phyloP scores from a whole-genome alignment of 2,113 vertebrate genomes.

The Channa maculata region DNA sequence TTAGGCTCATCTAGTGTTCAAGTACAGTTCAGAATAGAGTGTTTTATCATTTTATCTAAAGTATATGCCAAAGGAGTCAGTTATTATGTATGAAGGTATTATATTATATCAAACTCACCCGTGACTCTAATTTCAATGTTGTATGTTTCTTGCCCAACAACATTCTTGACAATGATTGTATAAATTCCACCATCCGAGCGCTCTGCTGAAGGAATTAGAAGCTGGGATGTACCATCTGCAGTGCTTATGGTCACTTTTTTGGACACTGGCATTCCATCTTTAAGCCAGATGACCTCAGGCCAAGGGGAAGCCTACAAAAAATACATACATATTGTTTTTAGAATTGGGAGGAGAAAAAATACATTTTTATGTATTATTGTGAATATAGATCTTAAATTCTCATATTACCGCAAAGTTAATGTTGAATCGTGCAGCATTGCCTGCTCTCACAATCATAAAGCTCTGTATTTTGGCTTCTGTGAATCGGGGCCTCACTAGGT shows the following conservation, averaged over 20 bases:
- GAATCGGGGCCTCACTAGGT: slow-evolving; percentile 87
- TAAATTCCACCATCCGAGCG: slow-evolving; percentile 87
- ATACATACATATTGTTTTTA: slow-evolving; percentile 1
- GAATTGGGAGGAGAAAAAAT: background rate
- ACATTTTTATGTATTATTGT: background rate
- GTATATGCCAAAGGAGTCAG: background rate
- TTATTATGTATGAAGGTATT: background rate
- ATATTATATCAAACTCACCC: slow-evolving; percentile 79
- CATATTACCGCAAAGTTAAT: slow-evolving; percentile 88
- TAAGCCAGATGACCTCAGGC: slow-evolving; percentile 89
- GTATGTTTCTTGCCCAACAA: slow-evolving; percentile 82
- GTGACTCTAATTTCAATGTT: slow-evolving; percentile 88
- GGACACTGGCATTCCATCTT: slow-evolving; percentile 85
- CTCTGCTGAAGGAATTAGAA: slow-evolving; percentile 87
- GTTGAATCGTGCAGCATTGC: slow-evolving; percentile 85
- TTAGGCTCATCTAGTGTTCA: slow-evolving; percentile 85
- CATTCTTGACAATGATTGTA: slow-evolving; percentile 82
- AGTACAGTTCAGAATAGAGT: background rate
- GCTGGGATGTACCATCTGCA: slow-evolving; percentile 82
- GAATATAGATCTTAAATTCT: background rate
- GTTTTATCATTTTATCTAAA: background rate
- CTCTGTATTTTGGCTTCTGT: slow-evolving; percentile 84
- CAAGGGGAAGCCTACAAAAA: slow-evolving; percentile 85
- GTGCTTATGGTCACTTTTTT: slow-evolving; percentile 81
- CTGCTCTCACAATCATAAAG: slow-evolving; percentile 86